Evolutionary conservation across 1,140 invertebrate species (phyloP), one percentile per base, ranked within the genome.

Genomic region (Cataglyphis hispanica): DNA sequence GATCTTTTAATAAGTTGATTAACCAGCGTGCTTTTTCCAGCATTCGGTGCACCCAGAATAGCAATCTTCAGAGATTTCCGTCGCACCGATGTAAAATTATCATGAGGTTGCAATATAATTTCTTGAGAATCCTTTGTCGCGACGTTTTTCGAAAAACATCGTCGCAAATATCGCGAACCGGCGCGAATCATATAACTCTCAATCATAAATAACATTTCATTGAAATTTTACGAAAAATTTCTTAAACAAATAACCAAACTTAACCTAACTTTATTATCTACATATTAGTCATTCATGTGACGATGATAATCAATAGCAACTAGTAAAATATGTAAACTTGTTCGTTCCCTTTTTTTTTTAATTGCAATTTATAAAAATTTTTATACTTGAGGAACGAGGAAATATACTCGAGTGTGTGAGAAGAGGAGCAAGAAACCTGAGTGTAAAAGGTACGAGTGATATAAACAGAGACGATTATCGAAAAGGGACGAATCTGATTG

Each of bases 21-120:
- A 46, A 99, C 97, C 3, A 99, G 95, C 1, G 98, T 99, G 95
- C 98, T 99, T 95, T 99, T 99, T 60, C 99, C 99, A 84, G 97
- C 97, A 96, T 99, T 99, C 25, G 99, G 98, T 19, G 97, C 94
- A 11, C 99, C 99, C 86, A 99, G 96, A 40, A 99, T 97, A 7
- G 98, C 98, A 40, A 99, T 97, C 95, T 97, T 97, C 11, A 99
- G 94, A 16, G 97, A 92, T 88, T 93, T 93, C 34, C 37, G 56
- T 3, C 74, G 53, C 37, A 90, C 8, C 27, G 11, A 64, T 13
- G 5, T 16, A 27, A 53, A 11, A 27, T 80, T 69, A 10, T 72
- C 6, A 1, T 86, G 22, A 8, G n/a, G 0, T 11, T 84, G 46
- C 8, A 19, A 3, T 19, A 22, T 8, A 22, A 34, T 4, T 46